Conservation (phyloP, 1,140 invertebrate genomes). For the Battus philenor region DNA sequence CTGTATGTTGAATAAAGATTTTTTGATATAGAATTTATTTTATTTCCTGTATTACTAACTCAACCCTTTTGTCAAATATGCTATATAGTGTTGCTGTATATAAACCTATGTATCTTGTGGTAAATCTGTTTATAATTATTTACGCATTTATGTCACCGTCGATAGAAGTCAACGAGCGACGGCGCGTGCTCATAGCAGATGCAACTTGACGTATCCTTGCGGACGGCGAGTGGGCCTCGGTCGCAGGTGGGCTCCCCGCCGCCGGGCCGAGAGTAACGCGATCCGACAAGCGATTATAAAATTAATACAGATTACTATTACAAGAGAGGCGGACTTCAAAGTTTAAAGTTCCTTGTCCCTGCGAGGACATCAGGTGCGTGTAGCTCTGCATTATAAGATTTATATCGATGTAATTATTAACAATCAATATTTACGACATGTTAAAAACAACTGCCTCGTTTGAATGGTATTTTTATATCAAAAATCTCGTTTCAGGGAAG, state of each 20-base stretch:
- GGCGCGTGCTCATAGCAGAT: no score
- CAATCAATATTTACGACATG: neutral
- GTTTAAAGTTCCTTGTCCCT: neutral
- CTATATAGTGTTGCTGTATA: neutral
- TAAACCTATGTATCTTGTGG: neutral
- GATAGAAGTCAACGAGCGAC: constrained; percentile 5
- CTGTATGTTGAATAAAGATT: neutral
- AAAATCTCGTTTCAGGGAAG: neutral
- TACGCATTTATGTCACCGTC: constrained; percentile 9
- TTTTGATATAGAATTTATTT: neutral
- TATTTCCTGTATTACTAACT: neutral
- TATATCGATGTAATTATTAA: neutral
- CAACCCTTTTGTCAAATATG: neutral
- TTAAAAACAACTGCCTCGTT: neutral
- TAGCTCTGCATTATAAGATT: neutral
- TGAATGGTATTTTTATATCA: neutral
- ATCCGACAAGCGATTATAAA: constrained; percentile 8
- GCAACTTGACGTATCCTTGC: constrained; percentile 12
- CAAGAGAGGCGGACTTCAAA: neutral
- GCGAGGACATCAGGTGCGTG: neutral
- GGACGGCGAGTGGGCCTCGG: no score
- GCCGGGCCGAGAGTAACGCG: neutral
- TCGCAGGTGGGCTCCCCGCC: constrained; percentile 7
- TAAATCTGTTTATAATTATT: constrained; percentile 14
- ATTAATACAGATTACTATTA: no score